Conservation (phyloP, 2,797 vertebrate genomes). For the Pagetopsis macropterus region DNA sequence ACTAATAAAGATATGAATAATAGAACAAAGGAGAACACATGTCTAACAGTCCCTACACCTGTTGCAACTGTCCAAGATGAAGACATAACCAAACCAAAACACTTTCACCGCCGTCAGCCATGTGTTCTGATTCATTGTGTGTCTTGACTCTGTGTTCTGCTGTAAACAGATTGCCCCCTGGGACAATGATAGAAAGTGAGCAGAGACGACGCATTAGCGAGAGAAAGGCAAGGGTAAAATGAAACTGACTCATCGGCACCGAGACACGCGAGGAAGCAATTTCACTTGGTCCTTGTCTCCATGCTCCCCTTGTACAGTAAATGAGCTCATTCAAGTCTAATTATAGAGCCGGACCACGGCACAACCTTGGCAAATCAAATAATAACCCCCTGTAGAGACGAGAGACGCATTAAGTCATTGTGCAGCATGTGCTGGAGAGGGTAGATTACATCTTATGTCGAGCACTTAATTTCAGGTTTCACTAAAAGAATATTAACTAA, state of each 20-base stretch:
- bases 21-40: no score
- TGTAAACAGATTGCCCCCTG: slow-evolving; percentile 36
- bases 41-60: background rate
- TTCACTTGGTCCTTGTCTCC: slow-evolving; percentile 54
- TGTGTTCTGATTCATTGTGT: slow-evolving; percentile 18
- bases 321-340: slow-evolving; percentile 70
- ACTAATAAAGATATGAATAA: no score
- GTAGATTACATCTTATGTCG: slow-evolving; percentile 22
- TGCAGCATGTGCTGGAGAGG: slow-evolving; percentile 18
- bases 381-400: slow-evolving; percentile 57
- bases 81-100: slow-evolving; percentile 19
- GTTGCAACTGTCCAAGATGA: slow-evolving; percentile 20
- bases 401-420: slow-evolving; percentile 47
- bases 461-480: slow-evolving; percentile 21
- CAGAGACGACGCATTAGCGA: slow-evolving; percentile 30
- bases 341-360: slow-evolving; percentile 62
- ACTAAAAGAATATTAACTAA: slow-evolving; percentile 18
- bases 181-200: slow-evolving; percentile 40
- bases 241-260: slow-evolving; percentile 47
- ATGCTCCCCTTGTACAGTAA: slow-evolving; percentile 56
- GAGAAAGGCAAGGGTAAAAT: slow-evolving; percentile 10
- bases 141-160: slow-evolving; percentile 32
- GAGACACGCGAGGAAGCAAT: slow-evolving; percentile 52
- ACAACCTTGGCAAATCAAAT: slow-evolving; percentile 67
- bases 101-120: background rate